Conservation (phyloP, 2,113 vertebrate species). For the Heloderma charlesbogerti region DNA sequence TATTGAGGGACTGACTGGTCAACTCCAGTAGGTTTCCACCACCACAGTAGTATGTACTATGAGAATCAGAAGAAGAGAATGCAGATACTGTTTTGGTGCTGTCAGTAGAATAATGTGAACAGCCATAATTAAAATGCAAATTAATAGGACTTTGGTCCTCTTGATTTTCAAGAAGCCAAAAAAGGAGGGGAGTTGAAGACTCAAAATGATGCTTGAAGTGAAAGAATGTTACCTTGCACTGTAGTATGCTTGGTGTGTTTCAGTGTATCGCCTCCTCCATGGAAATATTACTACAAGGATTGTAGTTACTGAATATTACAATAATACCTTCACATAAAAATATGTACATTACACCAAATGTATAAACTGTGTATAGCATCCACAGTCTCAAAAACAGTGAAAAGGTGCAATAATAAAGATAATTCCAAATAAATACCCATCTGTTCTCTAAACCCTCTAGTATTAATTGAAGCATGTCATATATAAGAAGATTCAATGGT, state of each 20-base stretch:
- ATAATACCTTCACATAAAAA: not conserved
- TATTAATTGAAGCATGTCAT: not conserved
- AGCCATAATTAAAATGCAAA: constrained; percentile 2
- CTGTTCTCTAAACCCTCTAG: not conserved
- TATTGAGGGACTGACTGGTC: not conserved
- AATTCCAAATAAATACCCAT: not conserved
- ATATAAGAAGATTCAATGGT: no score
- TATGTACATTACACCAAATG: no score
- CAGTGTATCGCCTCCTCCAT: not conserved
- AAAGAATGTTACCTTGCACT: not conserved
- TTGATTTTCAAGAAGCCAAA: not conserved
- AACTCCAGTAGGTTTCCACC: not conserved
- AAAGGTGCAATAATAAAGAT: not conserved
- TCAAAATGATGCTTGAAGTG: not conserved
- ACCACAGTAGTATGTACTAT: not conserved
- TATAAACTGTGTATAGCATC: not conserved
- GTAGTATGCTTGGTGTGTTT: not conserved
- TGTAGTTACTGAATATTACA: not conserved
- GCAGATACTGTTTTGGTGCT: not conserved
- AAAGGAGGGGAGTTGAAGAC: not conserved
- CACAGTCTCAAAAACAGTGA: not conserved
- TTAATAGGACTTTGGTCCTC: not conserved
- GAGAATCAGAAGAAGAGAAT: constrained; percentile 16
- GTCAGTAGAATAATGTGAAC: constrained; percentile 1
- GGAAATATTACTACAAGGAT: not conserved